Evolutionary conservation across 2,888 invertebrate genomes (phyloP).

Genomic region (Epirrita christyi): DNA sequence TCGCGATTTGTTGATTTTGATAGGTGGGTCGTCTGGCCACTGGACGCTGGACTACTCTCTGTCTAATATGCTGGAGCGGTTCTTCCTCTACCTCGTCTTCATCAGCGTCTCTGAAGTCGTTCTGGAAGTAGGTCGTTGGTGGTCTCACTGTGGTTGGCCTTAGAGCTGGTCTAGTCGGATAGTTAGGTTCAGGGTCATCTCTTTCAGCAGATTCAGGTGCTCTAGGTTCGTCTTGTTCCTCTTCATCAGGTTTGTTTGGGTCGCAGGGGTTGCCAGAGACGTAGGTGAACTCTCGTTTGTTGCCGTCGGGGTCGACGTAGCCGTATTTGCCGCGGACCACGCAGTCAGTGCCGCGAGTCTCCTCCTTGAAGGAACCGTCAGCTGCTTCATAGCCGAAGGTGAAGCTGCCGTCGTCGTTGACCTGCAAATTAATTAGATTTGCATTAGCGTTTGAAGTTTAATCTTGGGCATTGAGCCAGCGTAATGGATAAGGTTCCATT

Average conservation of each 20-base stretch:
- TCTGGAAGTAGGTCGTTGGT: slow-evolving; percentile 89
- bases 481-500: too few species aligned
- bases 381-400: slow-evolving; percentile 94
- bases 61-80: slow-evolving; percentile 76
- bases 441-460: background rate
- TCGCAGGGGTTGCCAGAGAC: slow-evolving; percentile 94
- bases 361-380: slow-evolving; percentile 94
- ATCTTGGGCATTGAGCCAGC: background rate
- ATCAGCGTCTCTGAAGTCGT: slow-evolving; percentile 87
- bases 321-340: slow-evolving; percentile 95
- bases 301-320: slow-evolving; percentile 94
- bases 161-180: slow-evolving; percentile 76
- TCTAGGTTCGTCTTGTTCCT: slow-evolving; percentile 83
- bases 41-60: slow-evolving; percentile 78
- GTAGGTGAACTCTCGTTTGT: slow-evolving; percentile 93
- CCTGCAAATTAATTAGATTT: slow-evolving; percentile 57
- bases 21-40: slow-evolving; percentile 72
- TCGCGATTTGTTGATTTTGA: slow-evolving; percentile 81
- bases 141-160: slow-evolving; percentile 80
- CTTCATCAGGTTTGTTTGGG: slow-evolving; percentile 91
- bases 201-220: slow-evolving; percentile 85
- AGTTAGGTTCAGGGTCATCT: slow-evolving; percentile 87
- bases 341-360: slow-evolving; percentile 93
- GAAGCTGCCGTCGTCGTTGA: slow-evolving; percentile 93
- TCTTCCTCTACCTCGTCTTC: slow-evolving; percentile 85